Evolutionary conservation across 2,113 vertebrate species (phyloP).

Genomic region (Dasypus novemcinctus): DNA sequence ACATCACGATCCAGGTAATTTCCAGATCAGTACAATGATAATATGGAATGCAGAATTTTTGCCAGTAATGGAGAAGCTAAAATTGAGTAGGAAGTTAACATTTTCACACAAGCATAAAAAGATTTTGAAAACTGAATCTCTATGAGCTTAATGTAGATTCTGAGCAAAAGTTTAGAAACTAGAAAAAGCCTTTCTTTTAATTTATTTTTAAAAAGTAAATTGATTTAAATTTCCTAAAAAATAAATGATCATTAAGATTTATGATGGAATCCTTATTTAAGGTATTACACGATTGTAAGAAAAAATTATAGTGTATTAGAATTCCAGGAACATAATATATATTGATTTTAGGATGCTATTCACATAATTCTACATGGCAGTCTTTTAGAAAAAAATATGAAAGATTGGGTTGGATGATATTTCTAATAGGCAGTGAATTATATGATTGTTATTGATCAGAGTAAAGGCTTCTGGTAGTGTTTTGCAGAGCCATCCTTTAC

Average conservation of each 20-base stretch:
- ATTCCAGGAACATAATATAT: not conserved
- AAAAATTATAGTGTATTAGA: not conserved
- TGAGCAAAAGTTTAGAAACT: not conserved
- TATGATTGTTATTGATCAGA: not conserved
- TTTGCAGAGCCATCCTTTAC: not conserved
- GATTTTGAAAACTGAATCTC: not conserved
- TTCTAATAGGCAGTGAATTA: not conserved
- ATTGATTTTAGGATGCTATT: not conserved
- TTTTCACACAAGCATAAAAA: not conserved
- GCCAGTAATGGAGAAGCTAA: not conserved
- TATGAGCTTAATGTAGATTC: not conserved
- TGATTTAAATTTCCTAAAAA: not conserved
- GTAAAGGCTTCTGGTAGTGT: not conserved
- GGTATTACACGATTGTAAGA: no score
- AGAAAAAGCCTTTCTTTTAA: not conserved
- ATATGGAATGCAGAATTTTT: not conserved
- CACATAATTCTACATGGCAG: not conserved
- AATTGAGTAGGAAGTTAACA: not conserved
- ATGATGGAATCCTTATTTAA: not conserved
- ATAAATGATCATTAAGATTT: not conserved
- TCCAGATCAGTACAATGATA: not conserved
- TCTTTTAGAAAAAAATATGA: not conserved
- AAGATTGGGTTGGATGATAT: not conserved
- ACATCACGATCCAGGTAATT: not conserved
- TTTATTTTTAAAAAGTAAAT: conserved; percentile 2